Conservation (phyloP, 1,140 invertebrate species). For the Oryzaephilus surinamensis region DNA sequence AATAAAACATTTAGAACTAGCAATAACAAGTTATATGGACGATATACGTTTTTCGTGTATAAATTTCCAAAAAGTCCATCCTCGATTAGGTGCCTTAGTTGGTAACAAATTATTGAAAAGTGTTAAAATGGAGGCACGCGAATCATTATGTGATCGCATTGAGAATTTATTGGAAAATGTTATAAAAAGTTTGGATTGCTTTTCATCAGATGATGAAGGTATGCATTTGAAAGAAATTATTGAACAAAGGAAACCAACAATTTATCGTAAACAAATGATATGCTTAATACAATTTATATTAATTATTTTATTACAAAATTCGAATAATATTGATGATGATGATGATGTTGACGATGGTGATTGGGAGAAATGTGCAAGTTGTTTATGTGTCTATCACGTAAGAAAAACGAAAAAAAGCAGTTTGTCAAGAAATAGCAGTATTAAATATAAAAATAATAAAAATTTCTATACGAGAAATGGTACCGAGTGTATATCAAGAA, state of each 20-base stretch:
- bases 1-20: conserved; percentile 48
- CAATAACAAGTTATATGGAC: conserved; percentile 54
- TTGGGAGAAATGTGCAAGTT: conserved; percentile 39
- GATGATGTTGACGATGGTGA: conserved; percentile 34
- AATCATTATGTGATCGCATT: conserved; percentile 3
- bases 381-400: conserved; percentile 37
- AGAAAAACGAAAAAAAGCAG: conserved; percentile 26
- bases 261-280: conserved; percentile 26
- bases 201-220: conserved; percentile 35
- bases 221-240: conserved; percentile 13
- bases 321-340: conserved; percentile 1
- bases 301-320: conserved; percentile 16
- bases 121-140: conserved; percentile 12
- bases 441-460: conserved; percentile 13
- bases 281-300: conserved; percentile 25
- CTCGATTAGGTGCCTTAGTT: conserved; percentile 47
- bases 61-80: conserved; percentile 51
- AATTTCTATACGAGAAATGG: conserved; percentile 7
- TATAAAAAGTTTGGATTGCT: conserved; percentile 36
- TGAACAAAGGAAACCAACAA: conserved; percentile 21
- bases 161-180: conserved; percentile 14
- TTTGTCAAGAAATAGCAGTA: conserved; percentile 16
- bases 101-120: conserved; percentile 34
- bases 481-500: conserved; percentile 11
- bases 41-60: conserved; percentile 48